Conservation (phyloP, 2,797 vertebrate genomes). For the Babyrousa celebensis region DNA sequence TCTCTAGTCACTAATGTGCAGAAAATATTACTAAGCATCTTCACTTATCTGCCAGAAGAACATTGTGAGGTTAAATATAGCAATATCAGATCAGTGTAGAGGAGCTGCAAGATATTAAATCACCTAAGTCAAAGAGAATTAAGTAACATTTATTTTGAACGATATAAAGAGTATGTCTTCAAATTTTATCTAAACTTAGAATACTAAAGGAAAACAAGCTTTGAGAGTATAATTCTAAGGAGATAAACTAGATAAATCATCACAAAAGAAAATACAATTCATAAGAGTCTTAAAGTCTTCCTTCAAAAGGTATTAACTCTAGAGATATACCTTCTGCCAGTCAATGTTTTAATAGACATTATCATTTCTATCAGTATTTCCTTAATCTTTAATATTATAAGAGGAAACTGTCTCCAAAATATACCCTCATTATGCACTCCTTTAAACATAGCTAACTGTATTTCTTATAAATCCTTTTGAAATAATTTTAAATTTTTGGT, state of each 20-base stretch:
- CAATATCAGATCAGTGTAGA: neutral
- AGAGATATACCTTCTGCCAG: slow-evolving; percentile 55
- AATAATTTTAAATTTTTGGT: slow-evolving; percentile 10
- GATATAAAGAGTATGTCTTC: neutral
- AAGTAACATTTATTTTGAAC: neutral
- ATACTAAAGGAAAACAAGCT: neutral
- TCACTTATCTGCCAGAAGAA: neutral
- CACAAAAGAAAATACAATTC: slow-evolving; percentile 56
- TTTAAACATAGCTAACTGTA: slow-evolving; percentile 62
- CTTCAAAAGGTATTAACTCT: slow-evolving; percentile 71
- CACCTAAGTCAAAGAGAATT: neutral
- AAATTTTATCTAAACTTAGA: neutral
- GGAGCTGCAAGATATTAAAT: neutral
- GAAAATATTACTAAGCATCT: neutral
- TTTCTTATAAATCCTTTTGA: neutral
- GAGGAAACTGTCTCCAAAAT: slow-evolving; percentile 51
- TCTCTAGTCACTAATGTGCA: neutral
- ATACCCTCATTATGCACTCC: neutral
- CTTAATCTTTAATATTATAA: slow-evolving; percentile 50
- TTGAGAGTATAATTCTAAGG: neutral
- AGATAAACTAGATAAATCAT: neutral
- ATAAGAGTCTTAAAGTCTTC: slow-evolving; percentile 74
- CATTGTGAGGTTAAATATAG: neutral
- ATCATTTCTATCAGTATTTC: slow-evolving; percentile 60
- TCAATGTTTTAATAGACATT: slow-evolving; percentile 66